Base-by-base conservation (phyloP, 92 coral and sea anemone genomes). In the Phenganax marumi region DNA sequence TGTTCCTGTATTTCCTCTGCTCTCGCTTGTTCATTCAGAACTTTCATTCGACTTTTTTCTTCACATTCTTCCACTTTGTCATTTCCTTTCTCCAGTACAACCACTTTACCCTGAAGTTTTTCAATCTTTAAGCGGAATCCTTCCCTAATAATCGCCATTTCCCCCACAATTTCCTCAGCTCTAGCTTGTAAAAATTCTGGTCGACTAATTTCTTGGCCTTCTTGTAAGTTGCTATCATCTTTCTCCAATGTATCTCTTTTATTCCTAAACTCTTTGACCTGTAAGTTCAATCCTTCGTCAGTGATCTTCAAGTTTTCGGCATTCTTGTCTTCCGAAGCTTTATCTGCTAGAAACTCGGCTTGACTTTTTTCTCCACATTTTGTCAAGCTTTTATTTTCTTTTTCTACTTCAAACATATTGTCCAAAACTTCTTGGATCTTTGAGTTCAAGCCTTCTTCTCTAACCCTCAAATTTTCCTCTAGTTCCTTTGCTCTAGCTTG, bases 141-240 rank as follows among this genome's bases (percentile, higher is more conserved):
- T 19, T 19, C 62, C 52, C 5, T 5, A 33, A 33, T 5, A 33
- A 33, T 33, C 43, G 43, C 5, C 43, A 33, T 33, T 33, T 33
- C 5, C 2, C 43, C 43, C 43, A 5, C 43, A 33, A 33, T 33
- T 33, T 5, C 43, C 43, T 33, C 5, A 33, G 43, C 43, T 33
- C 3, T 33, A 33, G 43, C 43, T 33, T 33, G 43, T 33, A 33
- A 2, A 33, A 33, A 33, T 5, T 33, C 43, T 33, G 43, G 5
- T 33, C 3, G 43, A 33, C 5, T 33, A 33, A 33, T 33, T 33
- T 83, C 87, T 18, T 79, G 58, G 49, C 19, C 22, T 58, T 85
- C 81, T 56, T 72, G 71, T 60, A 84, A 22, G 8, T 52, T 84
- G 8, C 66, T 70, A 26, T 76, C 76, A 50, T 84, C 87, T 55